Base-by-base conservation (phyloP, 2,113 vertebrate genomes). In the Pomatorhinus ruficollis region DNA sequence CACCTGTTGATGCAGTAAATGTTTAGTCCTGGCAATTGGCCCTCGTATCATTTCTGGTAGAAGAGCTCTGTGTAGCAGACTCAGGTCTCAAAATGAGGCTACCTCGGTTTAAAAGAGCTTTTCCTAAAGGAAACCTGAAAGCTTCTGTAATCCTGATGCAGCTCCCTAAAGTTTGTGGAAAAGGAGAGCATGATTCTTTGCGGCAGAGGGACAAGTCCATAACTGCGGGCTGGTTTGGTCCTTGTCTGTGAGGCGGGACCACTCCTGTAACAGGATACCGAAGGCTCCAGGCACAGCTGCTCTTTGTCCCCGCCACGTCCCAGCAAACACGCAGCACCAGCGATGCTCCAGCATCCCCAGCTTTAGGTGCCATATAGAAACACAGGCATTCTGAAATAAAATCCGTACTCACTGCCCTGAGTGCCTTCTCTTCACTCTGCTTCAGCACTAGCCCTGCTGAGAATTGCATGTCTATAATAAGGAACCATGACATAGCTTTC, bases 1-100 rank as follows among this genome's bases (percentile, higher is more conserved):
- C 93, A 96, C 95, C 97, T 97, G 95, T 96, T 96, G 97, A 72
- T 75, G 90, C 11, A 15, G 82, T 87, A 97, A 96, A 94, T 65
- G 88, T 87, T 95, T 89, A 78, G 88, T 83, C 83, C 90, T 93
- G 96, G 97, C 95, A 96, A 84, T 72, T 83, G 93, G 83, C 88
- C 90, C 83, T 96, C 70, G 12, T 76, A 52, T 88, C 9, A 47
- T 91, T 90, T 75, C 82, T 93, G 94, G 47, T 94, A 68, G 1
- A 7, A 92, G 69, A 88, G 90, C 69, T 75, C 80, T 65, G 64
- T 22, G 64, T 7, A 69, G 83, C 91, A 68, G 61, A 14, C 42
- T 65, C 54, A 33, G 64, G 28, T 53, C 57, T 86, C 49, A 3
- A 77, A 81, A 90, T 96, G 69, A 82, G 60, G 57, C 45, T 75